phyloP scores from a whole-genome alignment of 1,140 invertebrate genomes.

The Lepidurus arcticus region DNA sequence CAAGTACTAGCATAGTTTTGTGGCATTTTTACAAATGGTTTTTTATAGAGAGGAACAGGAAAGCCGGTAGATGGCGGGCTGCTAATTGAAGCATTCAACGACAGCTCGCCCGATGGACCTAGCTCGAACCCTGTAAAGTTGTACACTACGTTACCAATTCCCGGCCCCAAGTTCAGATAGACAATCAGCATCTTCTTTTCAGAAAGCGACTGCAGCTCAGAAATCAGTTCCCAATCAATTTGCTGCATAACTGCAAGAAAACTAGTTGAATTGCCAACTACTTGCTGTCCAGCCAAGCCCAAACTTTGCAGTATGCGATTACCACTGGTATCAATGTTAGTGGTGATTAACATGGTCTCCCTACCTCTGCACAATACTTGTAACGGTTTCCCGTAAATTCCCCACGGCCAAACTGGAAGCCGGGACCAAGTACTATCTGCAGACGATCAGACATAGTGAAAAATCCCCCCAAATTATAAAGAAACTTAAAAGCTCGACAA shows the following conservation, averaged over 20 bases:
- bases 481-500: neutral
- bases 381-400: neutral
- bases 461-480: too few relatives aligned
- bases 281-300: too few relatives aligned
- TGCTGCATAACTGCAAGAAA: neutral
- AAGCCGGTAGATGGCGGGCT: neutral
- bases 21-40: neutral
- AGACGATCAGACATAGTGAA: too few relatives aligned
- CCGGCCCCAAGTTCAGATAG: neutral
- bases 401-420: neutral
- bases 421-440: neutral
- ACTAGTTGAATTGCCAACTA: too few relatives aligned
- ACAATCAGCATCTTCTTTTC: neutral
- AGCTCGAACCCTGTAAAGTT: neutral
- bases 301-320: too few relatives aligned
- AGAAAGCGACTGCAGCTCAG: neutral
- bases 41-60: neutral
- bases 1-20: neutral
- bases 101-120: neutral
- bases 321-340: neutral
- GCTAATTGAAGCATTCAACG: neutral
- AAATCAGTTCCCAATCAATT: neutral
- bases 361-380: neutral
- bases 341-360: neutral
- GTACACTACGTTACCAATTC: neutral